Evolutionary conservation across 2,113 vertebrate species (phyloP).

Genomic region (Aegotheles bennettii): DNA sequence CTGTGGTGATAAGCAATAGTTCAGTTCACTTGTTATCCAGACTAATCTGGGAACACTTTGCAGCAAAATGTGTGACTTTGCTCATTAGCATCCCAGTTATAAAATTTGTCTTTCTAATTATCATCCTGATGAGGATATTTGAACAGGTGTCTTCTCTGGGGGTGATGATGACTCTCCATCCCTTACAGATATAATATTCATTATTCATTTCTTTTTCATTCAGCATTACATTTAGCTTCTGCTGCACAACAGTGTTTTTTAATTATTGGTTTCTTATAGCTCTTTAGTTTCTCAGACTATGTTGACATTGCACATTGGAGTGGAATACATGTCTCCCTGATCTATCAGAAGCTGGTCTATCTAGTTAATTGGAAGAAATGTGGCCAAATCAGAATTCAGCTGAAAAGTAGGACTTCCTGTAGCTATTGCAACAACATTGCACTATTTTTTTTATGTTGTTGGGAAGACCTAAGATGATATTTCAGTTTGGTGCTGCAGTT

Average conservation of each 20-base stretch:
- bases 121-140: background rate
- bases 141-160: background rate
- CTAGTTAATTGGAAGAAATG: background rate
- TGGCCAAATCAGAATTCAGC: background rate
- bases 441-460: background rate
- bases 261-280: background rate
- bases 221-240: background rate
- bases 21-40: background rate
- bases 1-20: background rate
- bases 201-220: background rate
- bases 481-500: background rate
- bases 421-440: background rate
- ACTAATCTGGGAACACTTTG: background rate
- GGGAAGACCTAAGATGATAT: background rate
- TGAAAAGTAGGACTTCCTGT: background rate
- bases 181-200: background rate
- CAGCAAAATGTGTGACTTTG: background rate
- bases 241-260: background rate
- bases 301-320: rapidly evolving
- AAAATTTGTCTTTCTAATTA: background rate
- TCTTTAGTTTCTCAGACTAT: background rate
- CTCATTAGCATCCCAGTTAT: conserved; percentile 8
- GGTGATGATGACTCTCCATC: background rate
- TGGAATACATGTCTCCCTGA: background rate
- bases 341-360: background rate